Evolutionary conservation across 2,113 vertebrate species (phyloP), one percentile per base, ranked within the genome.

Genomic region (Alosa alosa): DNA sequence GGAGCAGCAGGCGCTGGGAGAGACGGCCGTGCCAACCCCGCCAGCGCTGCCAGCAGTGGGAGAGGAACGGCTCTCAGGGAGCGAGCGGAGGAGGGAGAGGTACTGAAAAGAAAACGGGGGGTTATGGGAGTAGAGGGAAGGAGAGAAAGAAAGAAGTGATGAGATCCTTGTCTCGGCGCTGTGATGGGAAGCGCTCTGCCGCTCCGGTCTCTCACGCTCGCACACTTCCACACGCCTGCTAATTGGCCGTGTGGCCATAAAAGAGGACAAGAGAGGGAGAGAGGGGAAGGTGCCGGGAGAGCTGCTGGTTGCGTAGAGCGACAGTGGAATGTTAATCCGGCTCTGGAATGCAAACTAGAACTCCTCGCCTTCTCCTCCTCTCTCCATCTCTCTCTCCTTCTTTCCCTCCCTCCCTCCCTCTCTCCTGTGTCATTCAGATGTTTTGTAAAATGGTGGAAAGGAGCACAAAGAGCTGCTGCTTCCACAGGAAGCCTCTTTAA

Each of bases 371-470:
- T 64, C n/a, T 9, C 25, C 85, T 86, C 82, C n/a, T n/a, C 36
- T 52, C 55, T 60, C 83, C 68, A 11, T 84, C 83, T 22, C 60
- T 47, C 46, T 60, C 39, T 44, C 55, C 45, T 39, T 64, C 52
- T 84, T 18, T 39, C 55, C 13, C 83, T 45, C 22, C 45, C 83
- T 45, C 22, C 45, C 36, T 20, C 57, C 25, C 45, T 60, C 6
- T 64, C 39, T 64, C 55, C 20, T 22, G 87, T 94, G 92, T 90
- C 93, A 93, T 82, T 94, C 92, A 92, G 84, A 89, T 72, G 81
- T 84, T 78, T 78, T 78, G 72, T 78, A 31, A 78, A 78, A 39
- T 15, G 31, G 72, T 78, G 25, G 72, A 41, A 78, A 78, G 72
- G 72, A 78, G 36, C 72, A 78, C 72, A 78, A 78, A 78, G 72